Percentiles rank a stretch among this genome's conserved stretches.
Conservation (phyloP, 2,888 invertebrate genomes). For the Drosophila paranaensis region DNA sequence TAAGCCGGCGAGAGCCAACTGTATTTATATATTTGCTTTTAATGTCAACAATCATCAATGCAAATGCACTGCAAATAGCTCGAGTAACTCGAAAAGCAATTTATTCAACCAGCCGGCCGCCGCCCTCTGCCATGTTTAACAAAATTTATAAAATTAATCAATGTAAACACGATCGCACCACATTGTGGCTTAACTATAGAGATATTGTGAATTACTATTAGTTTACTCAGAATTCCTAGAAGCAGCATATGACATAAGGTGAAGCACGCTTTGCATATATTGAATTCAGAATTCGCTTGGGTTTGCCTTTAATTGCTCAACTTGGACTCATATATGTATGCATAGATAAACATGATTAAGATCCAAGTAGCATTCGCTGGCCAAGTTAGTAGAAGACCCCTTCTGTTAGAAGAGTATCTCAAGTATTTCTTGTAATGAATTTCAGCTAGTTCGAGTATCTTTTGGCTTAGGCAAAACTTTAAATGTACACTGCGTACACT, state of each 20-base stretch:
- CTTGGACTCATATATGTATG: accelerated
- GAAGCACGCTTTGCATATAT: too few species aligned
- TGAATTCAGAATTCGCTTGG: too few species aligned
- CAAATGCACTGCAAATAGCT: conserved; percentile 64
- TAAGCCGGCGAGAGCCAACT: conserved; percentile 51
- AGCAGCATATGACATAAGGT: neutral
- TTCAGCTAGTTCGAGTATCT: conserved; percentile 17
- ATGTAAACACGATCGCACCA: neutral
- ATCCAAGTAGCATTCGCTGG: neutral
- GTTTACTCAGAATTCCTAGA: neutral
- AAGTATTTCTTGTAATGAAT: conserved; percentile 33
- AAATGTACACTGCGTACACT: conserved; percentile 28
- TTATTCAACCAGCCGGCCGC: conserved; percentile 19
- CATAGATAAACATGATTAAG: neutral
- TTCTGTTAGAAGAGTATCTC: neutral
- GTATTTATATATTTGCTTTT: conserved; percentile 64
- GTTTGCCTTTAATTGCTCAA: neutral
- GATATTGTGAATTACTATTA: neutral
- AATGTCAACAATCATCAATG: conserved; percentile 81
- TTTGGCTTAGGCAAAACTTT: conserved; percentile 15
- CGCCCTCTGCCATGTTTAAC: conserved; percentile 11
- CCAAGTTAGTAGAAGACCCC: neutral
- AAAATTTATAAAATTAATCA: conserved; percentile 23
- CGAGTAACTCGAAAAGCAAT: conserved; percentile 38
- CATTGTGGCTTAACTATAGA: neutral